phyloP scores from a whole-genome alignment of 2,113 vertebrate species.

The Phrynosoma blainvillii region DNA sequence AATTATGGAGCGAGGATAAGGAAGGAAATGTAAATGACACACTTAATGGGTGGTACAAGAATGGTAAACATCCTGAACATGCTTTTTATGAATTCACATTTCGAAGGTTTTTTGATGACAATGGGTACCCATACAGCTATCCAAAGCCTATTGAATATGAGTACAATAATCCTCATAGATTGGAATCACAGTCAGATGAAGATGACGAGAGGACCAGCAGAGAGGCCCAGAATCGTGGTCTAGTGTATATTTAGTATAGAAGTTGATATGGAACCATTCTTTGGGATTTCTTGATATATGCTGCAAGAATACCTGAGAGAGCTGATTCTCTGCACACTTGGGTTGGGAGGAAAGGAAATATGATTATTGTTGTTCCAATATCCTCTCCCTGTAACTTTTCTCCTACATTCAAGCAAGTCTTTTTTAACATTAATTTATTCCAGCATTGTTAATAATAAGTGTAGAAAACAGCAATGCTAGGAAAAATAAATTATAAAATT shows the following conservation, averaged over 20 bases:
- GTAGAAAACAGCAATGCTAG: constrained; percentile 75
- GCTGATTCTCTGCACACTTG: constrained; percentile 39
- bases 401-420: constrained; percentile 60
- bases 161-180: constrained; percentile 79
- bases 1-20: constrained; percentile 91
- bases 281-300: constrained; percentile 51
- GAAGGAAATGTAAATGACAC: constrained; percentile 90
- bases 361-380: constrained; percentile 36
- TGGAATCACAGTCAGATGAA: constrained; percentile 74
- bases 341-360: constrained; percentile 1
- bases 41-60: constrained; percentile 93
- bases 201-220: constrained; percentile 72
- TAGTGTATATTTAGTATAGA: constrained; percentile 91
- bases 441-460: constrained; percentile 84
- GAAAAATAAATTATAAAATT: constrained; percentile 70
- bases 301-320: constrained; percentile 40
- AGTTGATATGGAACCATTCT: constrained; percentile 30
- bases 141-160: constrained; percentile 95
- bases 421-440: constrained; percentile 77
- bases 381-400: constrained; percentile 63
- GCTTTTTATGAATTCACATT: constrained; percentile 99
- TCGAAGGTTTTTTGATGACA: constrained; percentile 97
- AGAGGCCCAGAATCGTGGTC: constrained; percentile 80
- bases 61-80: constrained; percentile 96
- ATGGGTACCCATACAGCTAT: constrained; percentile 97